These are phyloP conservation scores for Drosophila kambysellisi DNA, from an alignment of 2,888 invertebrate genomes.

Conservation along the genomic window DNA sequence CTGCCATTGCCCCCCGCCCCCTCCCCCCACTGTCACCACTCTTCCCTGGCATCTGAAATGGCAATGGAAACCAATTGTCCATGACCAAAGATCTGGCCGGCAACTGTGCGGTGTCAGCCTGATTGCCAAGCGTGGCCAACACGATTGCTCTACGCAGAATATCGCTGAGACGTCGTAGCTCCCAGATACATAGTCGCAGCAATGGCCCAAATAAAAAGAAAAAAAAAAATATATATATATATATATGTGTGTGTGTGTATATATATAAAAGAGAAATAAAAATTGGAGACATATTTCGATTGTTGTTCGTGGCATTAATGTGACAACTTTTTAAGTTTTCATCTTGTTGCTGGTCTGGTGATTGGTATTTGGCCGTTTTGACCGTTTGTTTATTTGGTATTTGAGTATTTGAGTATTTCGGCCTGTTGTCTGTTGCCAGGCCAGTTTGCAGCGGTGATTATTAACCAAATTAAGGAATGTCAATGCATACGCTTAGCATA, in stretches of 20 bases:
- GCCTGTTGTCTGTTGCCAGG: conserved; percentile 62
- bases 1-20: not conserved
- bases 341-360: conserved; percentile 15
- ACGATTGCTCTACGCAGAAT: conserved; percentile 42
- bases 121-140: conserved; percentile 69
- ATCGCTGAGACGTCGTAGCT: not conserved
- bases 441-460: conserved; percentile 67
- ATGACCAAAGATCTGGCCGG: conserved; percentile 38
- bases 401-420: conserved; percentile 10
- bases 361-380: conserved; percentile 6
- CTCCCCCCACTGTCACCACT: not conserved
- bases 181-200: conserved; percentile 26
- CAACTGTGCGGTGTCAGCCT: conserved; percentile 25
- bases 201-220: conserved; percentile 22
- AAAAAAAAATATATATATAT: not conserved
- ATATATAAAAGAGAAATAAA: conserved; percentile 1
- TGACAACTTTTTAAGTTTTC: conserved; percentile 39
- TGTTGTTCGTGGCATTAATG: conserved; percentile 45
- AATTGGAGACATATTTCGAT: conserved; percentile 42
- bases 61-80: conserved; percentile 59
- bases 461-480: conserved; percentile 78
- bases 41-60: not conserved
- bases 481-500: conserved; percentile 76
- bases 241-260: not conserved
- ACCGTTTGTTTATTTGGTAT: conserved; percentile 7